Conservation (phyloP, 2,888 invertebrate species). For the Spilarctia lutea region DNA sequence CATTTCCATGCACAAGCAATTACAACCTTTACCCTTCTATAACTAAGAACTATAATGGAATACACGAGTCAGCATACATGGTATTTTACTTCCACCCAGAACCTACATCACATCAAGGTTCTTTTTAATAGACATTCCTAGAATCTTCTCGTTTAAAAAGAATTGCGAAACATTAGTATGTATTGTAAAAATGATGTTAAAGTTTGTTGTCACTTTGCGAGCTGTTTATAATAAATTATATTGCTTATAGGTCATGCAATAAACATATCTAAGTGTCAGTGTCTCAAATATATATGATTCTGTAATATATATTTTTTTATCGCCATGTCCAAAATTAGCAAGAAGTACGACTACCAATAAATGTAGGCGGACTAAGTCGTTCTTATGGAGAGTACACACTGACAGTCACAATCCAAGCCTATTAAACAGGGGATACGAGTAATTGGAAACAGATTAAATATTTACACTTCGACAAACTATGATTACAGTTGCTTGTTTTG, state of each 20-base stretch:
- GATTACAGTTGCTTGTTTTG: neutral
- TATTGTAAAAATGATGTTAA: constrained; percentile 1
- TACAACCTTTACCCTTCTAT: constrained; percentile 23
- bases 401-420: neutral
- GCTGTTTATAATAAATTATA: neutral
- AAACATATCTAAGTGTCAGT: neutral
- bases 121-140: constrained; percentile 44
- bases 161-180: constrained; percentile 32
- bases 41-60: constrained; percentile 19
- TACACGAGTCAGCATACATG: constrained; percentile 26
- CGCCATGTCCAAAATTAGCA: neutral
- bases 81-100: constrained; percentile 20
- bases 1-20: constrained; percentile 26
- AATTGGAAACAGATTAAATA: neutral
- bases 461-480: neutral
- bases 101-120: constrained; percentile 34
- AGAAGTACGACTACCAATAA: neutral
- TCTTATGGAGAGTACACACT: neutral
- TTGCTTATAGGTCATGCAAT: neutral
- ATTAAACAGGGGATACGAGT: neutral
- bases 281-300: too few species aligned
- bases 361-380: neutral
- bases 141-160: constrained; percentile 26
- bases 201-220: constrained; percentile 14
- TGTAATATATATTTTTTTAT: neutral